Base-by-base conservation (phyloP, 2,797 vertebrate species). In the Podargus strigoides region DNA sequence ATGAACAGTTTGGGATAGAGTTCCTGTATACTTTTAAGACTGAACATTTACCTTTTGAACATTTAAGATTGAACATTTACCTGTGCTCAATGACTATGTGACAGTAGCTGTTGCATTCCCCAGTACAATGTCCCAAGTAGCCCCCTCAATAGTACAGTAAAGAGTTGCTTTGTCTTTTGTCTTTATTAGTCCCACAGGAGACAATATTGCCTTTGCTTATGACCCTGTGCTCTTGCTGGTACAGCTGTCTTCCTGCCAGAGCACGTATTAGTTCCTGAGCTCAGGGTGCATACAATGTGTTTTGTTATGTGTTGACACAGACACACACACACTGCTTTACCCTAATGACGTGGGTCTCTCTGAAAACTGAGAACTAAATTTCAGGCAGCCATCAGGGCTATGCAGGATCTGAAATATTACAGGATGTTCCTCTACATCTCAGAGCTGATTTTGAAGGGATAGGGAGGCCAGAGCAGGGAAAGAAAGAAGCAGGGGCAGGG, bases 261-360 rank as follows among this genome's bases (percentile, higher is more conserved):
- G 93, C 95, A 96, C 93, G 78, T 87, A 90, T 68, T 55, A 34
- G 88, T 95, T 94, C 94, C 93, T 95, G 92, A 94, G 90, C 94
- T 96, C 84, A 89, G 95, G 89, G 90, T 85, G 87, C 75, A 5
- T 77, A 94, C 92, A 94, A 66, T 85, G 86, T 93, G 95, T 83
- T 94, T 94, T 93, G 95, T 95, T 95, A 93, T 62, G 93, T 90
- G 92, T 93, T 96, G 94, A 95, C 93, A 97, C 86, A 95, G 67
- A 95, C 78, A 85, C 55, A 89, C 78, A 94, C 60, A 88, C 5
- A 0, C 88, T 87, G 86, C 32, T 80, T 94, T 81, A 79, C 86
- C 67, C 90, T 68, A 37, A 42, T 92, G 81, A 90, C 3, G 2
- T 44, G 70, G 24, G 41, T 22, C 37, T 50, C 62, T 67, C 79